Base-by-base conservation (phyloP, 2,888 invertebrate genomes). In the Drosophila paracracens region DNA sequence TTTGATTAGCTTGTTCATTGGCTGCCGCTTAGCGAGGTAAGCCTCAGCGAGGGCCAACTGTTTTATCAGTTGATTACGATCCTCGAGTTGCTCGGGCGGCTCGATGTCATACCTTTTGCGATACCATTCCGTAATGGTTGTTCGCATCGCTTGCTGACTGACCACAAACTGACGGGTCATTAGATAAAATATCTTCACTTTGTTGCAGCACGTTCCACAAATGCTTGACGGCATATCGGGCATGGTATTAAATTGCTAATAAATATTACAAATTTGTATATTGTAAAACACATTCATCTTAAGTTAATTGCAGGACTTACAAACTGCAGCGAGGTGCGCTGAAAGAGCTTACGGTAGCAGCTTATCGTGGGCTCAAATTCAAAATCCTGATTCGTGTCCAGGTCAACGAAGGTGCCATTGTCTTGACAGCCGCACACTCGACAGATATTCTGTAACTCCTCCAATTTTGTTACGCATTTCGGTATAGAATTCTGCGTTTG, bases 261-360 rank as follows among this genome's bases (percentile, higher is more conserved):
- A 31, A 27, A 31, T 4, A 48, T 21, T 16, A 16, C 1, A 8
- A 25, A 25, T 46, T 50, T 25, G 7, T n/a, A 11, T 1, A 2
- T 33, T 27, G 13, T 31, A 27, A 13, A 36, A 6, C 5, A 33
- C 18, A 18, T 18, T 18, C 1, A 1, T 4, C 0, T 11, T 11
- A 33, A 7, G 27, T 10, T 5, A 0, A 25, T 13, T 1, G 7
- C 10, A 0, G 0, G 10, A 71, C 74, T 72, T 70, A 79, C 79
- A 50, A 79, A 79, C 29, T 75, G 79, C 31, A 72, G 52, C 29
- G 79, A 79, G 4, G 72, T 67, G 33, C 69, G 79, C 56, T 79
- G 72, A 16, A 70, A 68, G 18, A 79, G 79, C 11, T 25, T 10
- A 4, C 79, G 76, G 33, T 68, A 79, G 60, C 16, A 56, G 56